Base-by-base conservation (phyloP, 2,797 vertebrate species). In the Spheniscus humboldti region DNA sequence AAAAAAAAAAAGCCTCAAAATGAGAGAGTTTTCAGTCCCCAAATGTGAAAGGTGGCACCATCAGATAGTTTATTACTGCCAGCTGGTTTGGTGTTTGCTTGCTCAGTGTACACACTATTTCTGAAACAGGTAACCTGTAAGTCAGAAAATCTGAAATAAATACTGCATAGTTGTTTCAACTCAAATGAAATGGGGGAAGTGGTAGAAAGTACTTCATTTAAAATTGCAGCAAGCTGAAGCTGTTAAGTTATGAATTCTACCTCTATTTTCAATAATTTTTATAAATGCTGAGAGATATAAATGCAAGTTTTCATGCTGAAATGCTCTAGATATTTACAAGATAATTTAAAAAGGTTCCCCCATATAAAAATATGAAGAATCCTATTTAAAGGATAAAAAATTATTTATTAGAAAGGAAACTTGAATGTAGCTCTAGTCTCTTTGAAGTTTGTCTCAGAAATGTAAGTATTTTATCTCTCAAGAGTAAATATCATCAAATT, bases 401-500 rank as follows among this genome's bases (percentile, higher is more conserved):
- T 10, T 2, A 53, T 66, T 68, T 88, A 78, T 72, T 88, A 90
- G 69, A 82, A 81, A 55, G 17, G 47, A 79, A 93, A 86, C 45
- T 24, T 83, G 16, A 66, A 67, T 59, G 63, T 80, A 82, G 16
- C 48, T 84, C 23, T 84, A 57, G 7, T 90, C 93, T 55, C 25
- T 85, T 78, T 96, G 62, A 84, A 75, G 39, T 53, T 64, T 87
- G 20, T 74, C 59, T 95, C 72, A 88, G 83, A 82, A 93, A 82
- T 3, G 2, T 52, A 52, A 80, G 39, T 82, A 43, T 92, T 89
- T 95, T 92, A 93, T 96, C 96, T 97, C 83, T 74, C 93, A 74
- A 53, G 68, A 94, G 86, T 78, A 82, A 95, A 77, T 23, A 91
- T 96, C 91, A 93, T 88, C 45, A 86, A 92, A 88, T 93, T 69